Evolutionary conservation across 2,888 invertebrate genomes (phyloP).

Genomic region (Leptothorax acervorum): DNA sequence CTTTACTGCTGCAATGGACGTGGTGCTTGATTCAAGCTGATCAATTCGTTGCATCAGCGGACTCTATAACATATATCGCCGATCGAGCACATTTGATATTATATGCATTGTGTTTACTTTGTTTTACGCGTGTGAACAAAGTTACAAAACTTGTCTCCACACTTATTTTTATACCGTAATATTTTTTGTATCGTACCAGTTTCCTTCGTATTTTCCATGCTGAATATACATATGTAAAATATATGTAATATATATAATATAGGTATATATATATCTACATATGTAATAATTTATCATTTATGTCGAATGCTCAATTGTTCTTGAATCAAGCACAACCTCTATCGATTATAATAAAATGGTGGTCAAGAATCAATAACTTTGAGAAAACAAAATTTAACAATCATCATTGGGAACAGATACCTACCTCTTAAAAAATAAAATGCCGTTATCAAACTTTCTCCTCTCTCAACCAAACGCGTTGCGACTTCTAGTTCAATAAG

Average conservation of each 20-base stretch:
- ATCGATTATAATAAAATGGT: slow-evolving; percentile 50
- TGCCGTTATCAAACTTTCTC: not conserved
- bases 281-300: slow-evolving; percentile 14
- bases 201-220: not conserved
- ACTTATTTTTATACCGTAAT: slow-evolving; percentile 5
- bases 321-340: slow-evolving; percentile 48
- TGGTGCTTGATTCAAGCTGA: slow-evolving; percentile 51
- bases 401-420: not conserved
- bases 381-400: slow-evolving; percentile 1
- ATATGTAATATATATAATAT: not conserved
- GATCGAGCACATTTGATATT: slow-evolving; percentile 2
- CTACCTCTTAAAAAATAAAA: not conserved
- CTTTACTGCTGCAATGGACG: slow-evolving; percentile 44
- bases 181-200: not conserved
- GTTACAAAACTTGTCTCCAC: not conserved
- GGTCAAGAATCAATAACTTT: slow-evolving; percentile 17
- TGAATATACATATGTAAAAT: not conserved
- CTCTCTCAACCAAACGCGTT: not conserved
- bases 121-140: not conserved
- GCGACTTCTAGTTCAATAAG: not conserved
- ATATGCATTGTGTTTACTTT: not conserved
- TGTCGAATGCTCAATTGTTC: slow-evolving; percentile 14
- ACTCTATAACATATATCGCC: not conserved
- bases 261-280: no score
- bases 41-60: slow-evolving; percentile 4